These are phyloP conservation scores for Rhea pennata DNA, from an alignment of 2,113 vertebrate genomes.

Conservation along the genomic window DNA sequence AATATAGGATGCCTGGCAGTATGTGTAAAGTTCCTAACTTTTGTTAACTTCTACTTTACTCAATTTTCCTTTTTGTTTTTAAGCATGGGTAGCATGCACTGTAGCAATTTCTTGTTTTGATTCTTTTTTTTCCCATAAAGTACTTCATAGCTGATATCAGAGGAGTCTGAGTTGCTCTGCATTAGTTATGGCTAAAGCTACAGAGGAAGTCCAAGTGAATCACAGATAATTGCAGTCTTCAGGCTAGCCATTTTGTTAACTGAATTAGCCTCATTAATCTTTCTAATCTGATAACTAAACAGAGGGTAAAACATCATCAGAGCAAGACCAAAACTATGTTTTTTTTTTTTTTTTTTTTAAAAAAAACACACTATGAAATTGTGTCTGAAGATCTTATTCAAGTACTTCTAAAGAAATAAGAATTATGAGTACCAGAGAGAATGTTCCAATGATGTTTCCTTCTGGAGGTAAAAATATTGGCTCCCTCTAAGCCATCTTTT, in stretches of 20 bases:
- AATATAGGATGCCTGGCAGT: neutral
- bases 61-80: neutral
- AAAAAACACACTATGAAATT: neutral
- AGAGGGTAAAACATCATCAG: slow-evolving; percentile 19
- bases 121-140: neutral
- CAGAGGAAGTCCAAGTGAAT: slow-evolving; percentile 65
- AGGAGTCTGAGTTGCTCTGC: neutral
- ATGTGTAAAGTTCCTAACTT: neutral
- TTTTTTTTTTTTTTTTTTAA: neutral
- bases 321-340: neutral
- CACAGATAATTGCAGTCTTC: slow-evolving; percentile 53
- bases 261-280: slow-evolving; percentile 62
- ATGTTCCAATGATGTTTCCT: neutral
- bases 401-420: neutral
- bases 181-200: slow-evolving; percentile 50
- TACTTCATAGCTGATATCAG: neutral
- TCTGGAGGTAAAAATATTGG: neutral
- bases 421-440: neutral
- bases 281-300: slow-evolving; percentile 50
- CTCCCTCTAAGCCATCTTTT: neutral
- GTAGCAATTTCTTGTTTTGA: neutral
- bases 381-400: neutral
- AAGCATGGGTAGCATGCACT: neutral
- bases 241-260: slow-evolving; percentile 45
- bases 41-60: neutral